phyloP scores from a whole-genome alignment of 2,113 vertebrate genomes.

The Oryzias melastigma region DNA sequence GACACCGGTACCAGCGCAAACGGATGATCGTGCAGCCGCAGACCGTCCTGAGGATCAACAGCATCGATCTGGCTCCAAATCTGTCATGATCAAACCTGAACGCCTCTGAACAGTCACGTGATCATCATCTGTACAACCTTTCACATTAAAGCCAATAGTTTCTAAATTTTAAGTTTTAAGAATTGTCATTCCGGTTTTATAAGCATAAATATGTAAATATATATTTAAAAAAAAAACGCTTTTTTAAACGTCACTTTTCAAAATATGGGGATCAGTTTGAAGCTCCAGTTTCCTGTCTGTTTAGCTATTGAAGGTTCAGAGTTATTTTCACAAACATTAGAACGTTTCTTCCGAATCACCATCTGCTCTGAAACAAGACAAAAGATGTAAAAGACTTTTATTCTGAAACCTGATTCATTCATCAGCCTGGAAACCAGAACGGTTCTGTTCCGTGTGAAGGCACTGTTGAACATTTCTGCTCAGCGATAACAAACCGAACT shows the following conservation, averaged over 20 bases:
- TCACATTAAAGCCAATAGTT: no score
- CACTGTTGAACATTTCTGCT: constrained; percentile 70
- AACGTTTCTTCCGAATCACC: neutral
- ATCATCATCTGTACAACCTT: neutral
- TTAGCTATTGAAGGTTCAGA: no score
- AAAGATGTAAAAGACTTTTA: constrained; percentile 52
- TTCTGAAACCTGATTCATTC: constrained; percentile 44
- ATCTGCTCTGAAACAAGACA: neutral
- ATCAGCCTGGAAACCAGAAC: constrained; percentile 14
- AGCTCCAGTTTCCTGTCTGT: no score
- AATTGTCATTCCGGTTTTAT: no score
- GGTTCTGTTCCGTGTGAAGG: constrained; percentile 45
- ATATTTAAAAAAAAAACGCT: no score
- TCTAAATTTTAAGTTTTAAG: no score
- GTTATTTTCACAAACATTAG: no score
- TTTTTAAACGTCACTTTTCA: no score
- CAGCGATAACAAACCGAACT: constrained; percentile 35
- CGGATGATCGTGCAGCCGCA: constrained; percentile 57
- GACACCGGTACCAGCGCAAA: constrained; percentile 60
- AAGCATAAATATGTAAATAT: no score
- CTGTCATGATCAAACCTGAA: constrained; percentile 32
- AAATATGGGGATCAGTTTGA: no score
- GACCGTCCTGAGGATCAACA: constrained; percentile 64
- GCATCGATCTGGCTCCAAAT: constrained; percentile 45
- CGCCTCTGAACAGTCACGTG: neutral